Evolutionary conservation across 1,140 invertebrate species (phyloP), one percentile per base, ranked within the genome.

Genomic region (Drosophila sulfurigaster): DNA sequence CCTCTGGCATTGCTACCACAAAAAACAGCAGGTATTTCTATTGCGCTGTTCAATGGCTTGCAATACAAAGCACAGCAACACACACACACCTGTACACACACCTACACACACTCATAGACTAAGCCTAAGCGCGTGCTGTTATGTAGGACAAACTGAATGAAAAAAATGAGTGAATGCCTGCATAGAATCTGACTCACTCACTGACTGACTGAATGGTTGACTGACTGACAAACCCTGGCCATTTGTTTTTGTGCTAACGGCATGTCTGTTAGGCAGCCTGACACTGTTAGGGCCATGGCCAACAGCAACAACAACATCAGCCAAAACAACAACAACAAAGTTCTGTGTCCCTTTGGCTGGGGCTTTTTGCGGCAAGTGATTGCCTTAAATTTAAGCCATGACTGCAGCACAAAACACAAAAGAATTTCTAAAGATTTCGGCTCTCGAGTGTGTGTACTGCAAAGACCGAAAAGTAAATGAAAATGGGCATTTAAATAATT

Each of bases 11-110:
- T 60, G 35, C 16, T 13, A 45, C 41, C 32, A 32, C 43, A 63
- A 63, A 63, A 69, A 65, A 25, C 3, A 25, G 20, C 48, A 49
- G 45, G 16, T 51, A 71, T 85, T 63, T 58, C 46, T 66, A 75
- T 82, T 70, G 83, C 80, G 73, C 65, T 82, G 72, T 79, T 81
- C 79, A 78, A 85, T 85, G 78, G 74, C 59, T 41, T 52, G 66
- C 45, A 75, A 63, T 46, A 67, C 67, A 67, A 62, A 66, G 25
- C 35, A 15, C 38, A 41, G 10, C 20, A 43, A 41, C 49, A 63
- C 43, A 66, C 51, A 60, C 68, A 63, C 48, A 59, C 66, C 43
- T 30, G 43, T 49, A 25, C 20, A 30, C 30, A 41, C 38, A 41
- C 51, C 59, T 58, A 54, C 28, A 43, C 43, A 51, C 32, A 57